Evolutionary conservation across 2,797 vertebrate species (phyloP), one percentile per base, ranked within the genome.

Genomic region (Semotilus atromaculatus): DNA sequence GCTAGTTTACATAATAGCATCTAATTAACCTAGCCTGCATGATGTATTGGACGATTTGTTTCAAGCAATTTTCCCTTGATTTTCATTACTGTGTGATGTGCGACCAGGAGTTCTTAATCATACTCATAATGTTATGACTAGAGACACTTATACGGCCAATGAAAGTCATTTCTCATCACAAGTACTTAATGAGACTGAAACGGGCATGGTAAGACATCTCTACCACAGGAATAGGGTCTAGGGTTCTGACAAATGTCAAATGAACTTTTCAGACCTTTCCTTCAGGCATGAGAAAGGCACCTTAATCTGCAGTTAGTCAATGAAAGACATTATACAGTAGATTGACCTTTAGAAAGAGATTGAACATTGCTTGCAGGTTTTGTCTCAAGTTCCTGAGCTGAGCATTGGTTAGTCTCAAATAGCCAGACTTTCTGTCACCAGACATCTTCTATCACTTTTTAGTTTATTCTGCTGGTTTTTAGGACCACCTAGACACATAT

Each of bases 1-100:
- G 88, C 87, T 90, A 91, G 90, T 90, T 92, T 91, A 90, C 90
- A 91, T 92, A 91, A 92, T 92, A 90, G 89, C 90, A 91, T 91
- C 90, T 91, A 91, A 92, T 92, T 92, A 92, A 89, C 89, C 88
- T 77, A 87, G 85, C 89, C 86, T 29, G 60, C 89, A 88, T 90
- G 90, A 91, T 92, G 80, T 91, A 92, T 92, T 89, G 91, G 89
- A 80, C 81, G 90, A 92, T 85, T 91, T 91, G 89, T 89, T 90
- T 87, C 74, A 77, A 89, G 77, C 85, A 88, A 91, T 92, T 90
- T 90, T 85, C 86, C 84, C 81, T 86, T 58, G 72, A 85, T 89
- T 91, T 89, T 85, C 90, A 91, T 90, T 91, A 89, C 86, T 81
- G 81, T 85, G 84, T 91, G 89, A 92, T 91, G 87, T 90, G 90